A percentile compares a stretch with the other conserved stretches of the same genome.
phyloP scores from a whole-genome alignment of 2,888 invertebrate genomes.

The Ormyrus pomaceus region DNA sequence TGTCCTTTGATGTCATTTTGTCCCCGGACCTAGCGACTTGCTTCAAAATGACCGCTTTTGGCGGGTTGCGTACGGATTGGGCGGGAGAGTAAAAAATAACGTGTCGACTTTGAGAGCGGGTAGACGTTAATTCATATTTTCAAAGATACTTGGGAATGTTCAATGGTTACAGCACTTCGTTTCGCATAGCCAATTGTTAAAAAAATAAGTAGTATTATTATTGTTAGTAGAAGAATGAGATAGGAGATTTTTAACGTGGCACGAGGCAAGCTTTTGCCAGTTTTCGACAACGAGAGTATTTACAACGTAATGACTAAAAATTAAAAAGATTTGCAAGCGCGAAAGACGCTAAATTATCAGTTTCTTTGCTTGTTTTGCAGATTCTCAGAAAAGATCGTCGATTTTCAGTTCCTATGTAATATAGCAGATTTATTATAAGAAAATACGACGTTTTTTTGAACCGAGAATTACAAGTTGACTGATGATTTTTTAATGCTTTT shows the following conservation, averaged over 20 bases:
- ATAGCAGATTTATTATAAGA: constrained; percentile 30
- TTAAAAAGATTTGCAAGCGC: constrained; percentile 6
- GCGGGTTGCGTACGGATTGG: constrained; percentile 67
- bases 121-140: not conserved
- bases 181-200: constrained; percentile 31
- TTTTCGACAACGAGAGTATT: not conserved
- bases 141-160: not conserved
- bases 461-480: constrained; percentile 22
- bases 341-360: constrained; percentile 25
- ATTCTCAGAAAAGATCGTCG: constrained; percentile 42
- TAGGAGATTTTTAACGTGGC: constrained; percentile 38
- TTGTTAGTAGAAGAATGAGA: constrained; percentile 27
- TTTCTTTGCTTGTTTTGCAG: constrained; percentile 14
- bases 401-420: constrained; percentile 47
- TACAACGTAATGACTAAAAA: not conserved
- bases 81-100: constrained; percentile 62
- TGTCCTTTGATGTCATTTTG: constrained; percentile 60
- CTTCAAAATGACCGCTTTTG: constrained; percentile 73
- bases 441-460: constrained; percentile 32
- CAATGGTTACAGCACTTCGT: not conserved
- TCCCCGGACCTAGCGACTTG: constrained; percentile 69
- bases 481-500: constrained; percentile 6
- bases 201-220: constrained; percentile 41
- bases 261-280: constrained; percentile 32
- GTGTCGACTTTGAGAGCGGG: not conserved